Evolutionary conservation across 2,797 vertebrate genomes (phyloP), one percentile per base, ranked within the genome.

Genomic region (Selene dorsalis): DNA sequence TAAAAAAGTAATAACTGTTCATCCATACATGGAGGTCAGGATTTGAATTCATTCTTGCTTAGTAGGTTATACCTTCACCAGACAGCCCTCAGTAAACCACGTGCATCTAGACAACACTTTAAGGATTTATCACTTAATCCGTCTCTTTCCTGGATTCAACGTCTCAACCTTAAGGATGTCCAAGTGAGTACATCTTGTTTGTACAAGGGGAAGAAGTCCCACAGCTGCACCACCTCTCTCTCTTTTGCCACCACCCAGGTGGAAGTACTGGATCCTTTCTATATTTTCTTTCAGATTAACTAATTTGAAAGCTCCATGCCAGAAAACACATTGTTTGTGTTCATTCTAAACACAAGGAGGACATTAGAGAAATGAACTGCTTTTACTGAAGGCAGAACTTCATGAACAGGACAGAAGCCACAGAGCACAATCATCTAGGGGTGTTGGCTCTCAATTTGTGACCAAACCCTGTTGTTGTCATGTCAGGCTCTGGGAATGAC

Each of bases 101-200:
- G 61, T 75, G 32, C 58, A 41, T n/a, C 26, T 52, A 26, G 48
- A 41, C 22, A 30, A 38, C 41, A 39, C 53, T 45, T 20, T 59
- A 57, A 87, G 55, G 41, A 75, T 62, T 62, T 83, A 69, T 64
- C 55, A 6, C 47, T 52, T 88, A 84, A 88, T 77, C 78, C 70
- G 62, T 65, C 1, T 80, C 77, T 55, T 80, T 83, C 70, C 70
- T 52, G 75, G 67, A 79, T 69, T 18, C 24, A 2, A 60, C 32
- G 35, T 62, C 79, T 79, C 38, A 56, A 22, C 41, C 12, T 56
- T 69, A 7, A 43, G 64, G 26, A 26, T 4, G 0, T 5, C 20
- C 1, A 38, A 41, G n/a, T 3, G 3, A 67, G 59, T 35, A 43
- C 73, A 67, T 69, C 56, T 24, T 83, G 67, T 69, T 78, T 18